phyloP scores from a whole-genome alignment of 2,888 invertebrate genomes.

The Ormyrus nitidulus region DNA sequence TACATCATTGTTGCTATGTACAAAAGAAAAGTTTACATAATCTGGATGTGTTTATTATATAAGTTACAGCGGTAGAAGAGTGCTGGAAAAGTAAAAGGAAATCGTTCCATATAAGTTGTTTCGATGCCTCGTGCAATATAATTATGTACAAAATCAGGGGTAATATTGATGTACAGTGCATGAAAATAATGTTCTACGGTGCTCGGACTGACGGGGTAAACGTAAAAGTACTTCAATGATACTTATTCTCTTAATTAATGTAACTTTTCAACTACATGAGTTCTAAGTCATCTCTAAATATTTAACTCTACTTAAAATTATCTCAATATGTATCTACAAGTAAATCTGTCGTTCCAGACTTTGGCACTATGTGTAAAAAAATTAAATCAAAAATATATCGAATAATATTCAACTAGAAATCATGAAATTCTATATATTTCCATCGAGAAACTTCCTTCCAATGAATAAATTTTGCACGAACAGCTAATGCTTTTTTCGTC shows the following conservation, averaged over 20 bases:
- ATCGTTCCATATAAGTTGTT: conserved; percentile 9
- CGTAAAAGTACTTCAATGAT: too few relatives aligned
- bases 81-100: conserved; percentile 5
- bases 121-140: conserved; percentile 34
- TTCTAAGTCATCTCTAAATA: too few relatives aligned
- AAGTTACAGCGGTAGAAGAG: neutral
- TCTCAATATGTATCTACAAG: too few relatives aligned
- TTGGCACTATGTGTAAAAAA: neutral
- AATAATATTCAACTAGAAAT: too few relatives aligned
- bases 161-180: conserved; percentile 24
- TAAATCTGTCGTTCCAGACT: too few relatives aligned
- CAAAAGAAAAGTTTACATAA: neutral
- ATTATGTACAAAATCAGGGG: neutral
- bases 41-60: neutral
- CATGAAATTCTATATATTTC: too few relatives aligned
- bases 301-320: too few relatives aligned
- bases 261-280: too few relatives aligned
- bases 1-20: neutral
- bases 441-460: too few relatives aligned
- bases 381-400: conserved; percentile 16
- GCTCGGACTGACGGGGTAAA: neutral
- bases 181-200: conserved; percentile 38
- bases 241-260: too few relatives aligned
- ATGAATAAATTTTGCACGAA: too few relatives aligned
- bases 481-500: too few relatives aligned